Evolutionary conservation across 2,113 vertebrate species (phyloP), one percentile per base, ranked within the genome.

Genomic region (Pheucticus melanocephalus): DNA sequence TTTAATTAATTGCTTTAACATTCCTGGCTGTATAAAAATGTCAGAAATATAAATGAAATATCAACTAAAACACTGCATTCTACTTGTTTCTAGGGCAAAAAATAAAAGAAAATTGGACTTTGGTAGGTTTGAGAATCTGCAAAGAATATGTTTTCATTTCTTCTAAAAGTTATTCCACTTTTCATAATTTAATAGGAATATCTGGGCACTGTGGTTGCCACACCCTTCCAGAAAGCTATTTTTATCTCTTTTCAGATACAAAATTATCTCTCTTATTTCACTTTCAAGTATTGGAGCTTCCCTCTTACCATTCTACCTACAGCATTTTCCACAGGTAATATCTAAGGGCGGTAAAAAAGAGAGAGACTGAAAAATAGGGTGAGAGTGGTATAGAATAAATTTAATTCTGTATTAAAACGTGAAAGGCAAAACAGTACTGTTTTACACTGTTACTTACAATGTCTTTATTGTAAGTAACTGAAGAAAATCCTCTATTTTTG

Each of bases 1-100:
- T 92, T 90, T 94, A 94, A 86, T 92, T 93, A 95, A 83, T 81
- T 88, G 56, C 23, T 90, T 94, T 94, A 69, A 48, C 57, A 72
- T 12, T 89, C n/a, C 61, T 85, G 53, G 40, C 50, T 79, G 39
- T 73, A 83, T 81, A 85, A 72, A 88, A 77, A 73, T 72, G 42
- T 80, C 80, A 95, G n/a, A 83, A 95, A 90, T 88, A 81, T 18
- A 90, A 93, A 86, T 63, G 9, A 92, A 90, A 80, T 83, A 22
- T 70, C 76, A 95, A 50, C 10, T 69, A 45, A 83, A 82, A 77
- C 18, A 42, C 10, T 39, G 5, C 33, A 92, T 80, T 69, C 23
- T 83, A 24, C n/a, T 76, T 82, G 20, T 60, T 71, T 37, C 39
- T 22, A 27, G 24, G 8, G 8, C 1, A 28, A 31, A 50, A 57